Evolutionary conservation across 2,113 vertebrate genomes (phyloP), one percentile per base, ranked within the genome.

Genomic region (Chaetodon auriga): DNA sequence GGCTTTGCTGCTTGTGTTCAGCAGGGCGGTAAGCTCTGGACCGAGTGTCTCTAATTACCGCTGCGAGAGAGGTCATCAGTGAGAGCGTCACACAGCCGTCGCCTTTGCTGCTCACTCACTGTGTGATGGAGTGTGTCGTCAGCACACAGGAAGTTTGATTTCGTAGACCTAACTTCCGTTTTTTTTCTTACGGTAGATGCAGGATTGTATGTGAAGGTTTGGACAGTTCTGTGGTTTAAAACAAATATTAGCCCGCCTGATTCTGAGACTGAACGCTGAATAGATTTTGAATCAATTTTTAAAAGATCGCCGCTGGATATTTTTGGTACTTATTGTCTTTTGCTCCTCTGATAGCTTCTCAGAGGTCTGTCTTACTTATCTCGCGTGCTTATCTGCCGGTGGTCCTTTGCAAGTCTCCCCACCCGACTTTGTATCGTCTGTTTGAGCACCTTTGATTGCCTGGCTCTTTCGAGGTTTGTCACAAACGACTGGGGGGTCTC

Each of bases 401-500:
- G 84, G 74, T 88, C 88, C 78, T 84, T 68, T 79, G 85, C 85
- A 78, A 73, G 70, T 78, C 89, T 73, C 49, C 58, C 82, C 81
- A 73, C 62, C 84, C 84, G 86, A 89, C 81, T 81, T 78, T 70
- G 68, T 54, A 16, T 86, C 35, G 54, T 87, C 84, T 90, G 43
- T 77, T 71, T 36, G 61, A 84, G 76, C 81, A 87, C 78, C 88
- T 83, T 86, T 82, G 83, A 85, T 85, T 90, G 75, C 23, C 21
- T 0, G 53, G 51, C 82, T 87, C 87, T 92, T 87, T 87, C 87
- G 15, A 86, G 88, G 90, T 89, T 87, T 82, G 84, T 81, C 74
- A 74, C 15, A 86, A 79, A 51, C 0, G 35, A 60, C 86, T 82
- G 83, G 88, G 92, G 89, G 93, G 93, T 94, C 90, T 90, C 21